Evolutionary conservation across 2,797 vertebrate species (phyloP), one percentile per base, ranked within the genome.

Genomic region (Anniella stebbinsi): DNA sequence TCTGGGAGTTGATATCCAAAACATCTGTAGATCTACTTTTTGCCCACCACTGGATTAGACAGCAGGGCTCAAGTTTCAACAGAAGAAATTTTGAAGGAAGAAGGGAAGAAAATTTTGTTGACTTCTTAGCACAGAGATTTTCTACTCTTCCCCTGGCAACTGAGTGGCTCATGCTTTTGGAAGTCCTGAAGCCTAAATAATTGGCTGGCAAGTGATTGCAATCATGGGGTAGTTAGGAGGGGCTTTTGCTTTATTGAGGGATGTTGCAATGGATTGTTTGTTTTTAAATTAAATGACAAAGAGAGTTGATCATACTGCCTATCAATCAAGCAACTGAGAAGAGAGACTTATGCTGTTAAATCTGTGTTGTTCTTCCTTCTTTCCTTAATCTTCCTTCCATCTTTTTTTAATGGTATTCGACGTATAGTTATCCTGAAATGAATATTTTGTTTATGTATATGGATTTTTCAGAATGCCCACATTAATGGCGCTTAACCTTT

Each of bases 401-500:
- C 94, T 96, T 94, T 93, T 83, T 33, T 84, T 92, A 91, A 94
- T 93, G 92, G 90, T 91, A 90, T 84, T 96, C 91, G 87, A 91
- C 90, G 90, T 93, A 91, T 92, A 94, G 93, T 95, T 94, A 96
- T 92, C 87, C 84, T 83, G 91, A 95, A 96, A 95, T 96, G 89
- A 95, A 88, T 95, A 97, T 95, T 96, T 95, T 97, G 92, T 93
- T 96, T 96, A 95, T 91, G 90, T 91, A 84, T 93, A 94, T 93
- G 91, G 94, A 95, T 96, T 94, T 91, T 93, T 95, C 90, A 85
- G 92, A 95, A 96, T 93, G 90, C 80, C 87, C 25, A 0, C 92
- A 93, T 95, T 95, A 97, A 95, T 82, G 38, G 95, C 90, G 95
- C 94, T 95, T 96, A 95, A 96, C 94, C 95, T 96, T 96, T 96